Percentiles rank a stretch among this genome's conserved stretches.
Evolutionary conservation across 2,888 invertebrate genomes (phyloP).

Genomic region (Drosophila mercatorum): DNA sequence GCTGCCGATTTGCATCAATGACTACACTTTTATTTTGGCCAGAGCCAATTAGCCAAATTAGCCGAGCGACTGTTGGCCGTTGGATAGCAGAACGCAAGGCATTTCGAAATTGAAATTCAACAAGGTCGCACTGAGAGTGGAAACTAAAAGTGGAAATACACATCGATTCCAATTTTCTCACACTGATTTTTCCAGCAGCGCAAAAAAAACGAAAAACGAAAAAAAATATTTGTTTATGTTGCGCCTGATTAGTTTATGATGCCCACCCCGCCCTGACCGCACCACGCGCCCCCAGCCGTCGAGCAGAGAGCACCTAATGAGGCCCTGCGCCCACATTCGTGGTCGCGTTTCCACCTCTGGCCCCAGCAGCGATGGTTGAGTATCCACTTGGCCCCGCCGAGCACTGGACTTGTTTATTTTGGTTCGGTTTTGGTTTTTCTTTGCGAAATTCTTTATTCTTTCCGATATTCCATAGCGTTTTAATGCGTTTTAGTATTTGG

Average conservation of each 20-base stretch:
- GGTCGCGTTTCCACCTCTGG: conserved; percentile 19
- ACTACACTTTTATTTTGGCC: conserved; percentile 27
- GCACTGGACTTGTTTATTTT: conserved; percentile 58
- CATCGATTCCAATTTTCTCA: conserved; percentile 54
- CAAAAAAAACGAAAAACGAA: conserved; percentile 10
- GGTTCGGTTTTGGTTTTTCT: conserved; percentile 32
- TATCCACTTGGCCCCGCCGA: conserved; percentile 42
- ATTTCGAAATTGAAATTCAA: conserved; percentile 33
- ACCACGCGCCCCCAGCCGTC: background rate
- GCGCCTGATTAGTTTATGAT: conserved; percentile 75
- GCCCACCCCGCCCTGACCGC: conserved; percentile 4
- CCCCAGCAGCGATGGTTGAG: conserved; percentile 29
- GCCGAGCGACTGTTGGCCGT: conserved; percentile 26
- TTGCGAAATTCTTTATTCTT: conserved; percentile 57
- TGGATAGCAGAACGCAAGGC: conserved; percentile 50
- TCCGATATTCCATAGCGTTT: conserved; percentile 27
- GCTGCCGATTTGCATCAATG: conserved; percentile 49
- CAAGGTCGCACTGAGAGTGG: conserved; percentile 43
- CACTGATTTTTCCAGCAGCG: conserved; percentile 62
- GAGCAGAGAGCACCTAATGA: conserved; percentile 43
- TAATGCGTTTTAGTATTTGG: conserved; percentile 33
- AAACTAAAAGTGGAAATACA: conserved; percentile 14
- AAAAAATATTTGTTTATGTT: conserved; percentile 69
- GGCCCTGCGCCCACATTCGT: conserved; percentile 42
- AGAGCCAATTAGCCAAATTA: conserved; percentile 70